Evolutionary conservation across 2,113 vertebrate species (phyloP), one percentile per base, ranked within the genome.

Genomic region (Tupaia chinensis): DNA sequence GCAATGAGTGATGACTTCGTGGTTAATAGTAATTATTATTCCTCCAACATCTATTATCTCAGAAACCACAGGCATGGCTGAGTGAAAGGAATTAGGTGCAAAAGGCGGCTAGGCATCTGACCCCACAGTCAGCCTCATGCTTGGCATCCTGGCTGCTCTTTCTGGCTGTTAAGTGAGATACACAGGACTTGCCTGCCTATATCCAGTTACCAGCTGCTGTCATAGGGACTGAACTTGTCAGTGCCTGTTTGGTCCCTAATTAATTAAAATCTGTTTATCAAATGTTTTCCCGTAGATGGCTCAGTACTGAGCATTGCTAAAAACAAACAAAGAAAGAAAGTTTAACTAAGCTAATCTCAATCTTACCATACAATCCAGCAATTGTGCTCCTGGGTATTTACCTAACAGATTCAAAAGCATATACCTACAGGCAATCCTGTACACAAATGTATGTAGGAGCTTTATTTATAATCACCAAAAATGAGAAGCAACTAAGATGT

Each of bases 21-120:
- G 65, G 74, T 89, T 53, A 68, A 93, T 69, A 70, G 16, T 27
- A 17, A 89, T 87, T 81, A 58, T 79, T 77, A 73, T 85, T 93
- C 73, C 79, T 91, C 53, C 66, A 54, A 20, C 9, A 19, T 7
- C 3, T 61, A 22, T 84, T 58, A 74, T 32, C 73, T 81, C 82
- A 66, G 92, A 85, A 94, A 14, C 65, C 90, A 58, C 63, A 72
- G 60, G n/a, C 68, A 70, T 5, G 44, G 68, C 23, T 61, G 58
- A 81, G 23, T 34, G 87, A 61, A 70, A 68, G 63, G 54, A 73
- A 63, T n/a, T 34, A 54, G 79, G 44, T 32, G 54, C 60, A 56
- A 65, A 74, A 76, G n/a, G 10, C 32, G 34, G 3, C 66, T 25
- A 3, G 10, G 66, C 19, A 5, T 11, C 7, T 23, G 17, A 65